Evolutionary conservation across 2,113 vertebrate genomes (phyloP).

Genomic region (Petromus typicus): DNA sequence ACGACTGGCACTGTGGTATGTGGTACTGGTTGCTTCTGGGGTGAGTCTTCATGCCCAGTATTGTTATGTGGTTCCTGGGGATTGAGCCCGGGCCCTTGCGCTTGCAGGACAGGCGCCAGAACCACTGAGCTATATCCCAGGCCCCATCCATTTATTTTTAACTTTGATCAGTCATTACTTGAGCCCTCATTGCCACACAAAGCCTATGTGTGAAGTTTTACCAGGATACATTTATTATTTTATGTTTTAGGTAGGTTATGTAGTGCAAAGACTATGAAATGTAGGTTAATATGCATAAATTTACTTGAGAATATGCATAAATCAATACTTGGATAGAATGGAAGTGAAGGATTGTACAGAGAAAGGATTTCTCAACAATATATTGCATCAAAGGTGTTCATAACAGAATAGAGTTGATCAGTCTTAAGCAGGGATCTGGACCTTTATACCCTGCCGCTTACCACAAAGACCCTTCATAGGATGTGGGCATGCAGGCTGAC

Average conservation of each 20-base stretch:
- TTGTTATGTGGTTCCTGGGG: no score
- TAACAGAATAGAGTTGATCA: not conserved
- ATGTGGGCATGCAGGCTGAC: not conserved
- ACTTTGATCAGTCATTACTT: not conserved
- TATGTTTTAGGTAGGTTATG: not conserved
- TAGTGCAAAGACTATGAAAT: not conserved
- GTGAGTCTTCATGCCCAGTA: no score
- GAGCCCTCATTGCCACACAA: not conserved
- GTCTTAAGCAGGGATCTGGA: not conserved
- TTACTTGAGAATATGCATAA: not conserved
- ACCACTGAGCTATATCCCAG: no score
- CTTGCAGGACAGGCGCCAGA: no score
- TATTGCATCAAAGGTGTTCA: not conserved
- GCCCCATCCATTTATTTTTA: slow-evolving; percentile 56
- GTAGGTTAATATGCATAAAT: not conserved
- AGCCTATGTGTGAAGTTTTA: not conserved
- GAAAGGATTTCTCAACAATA: not conserved
- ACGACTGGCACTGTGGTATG: no score
- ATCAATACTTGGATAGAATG: not conserved
- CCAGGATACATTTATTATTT: not conserved
- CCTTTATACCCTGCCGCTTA: not conserved
- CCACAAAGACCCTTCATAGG: not conserved
- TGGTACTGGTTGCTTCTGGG: no score
- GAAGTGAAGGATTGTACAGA: not conserved
- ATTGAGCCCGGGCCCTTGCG: no score